Percentiles rank a stretch among this genome's conserved stretches.
phyloP scores from a whole-genome alignment of 2,113 vertebrate species.

The Brevimyrus niger region DNA sequence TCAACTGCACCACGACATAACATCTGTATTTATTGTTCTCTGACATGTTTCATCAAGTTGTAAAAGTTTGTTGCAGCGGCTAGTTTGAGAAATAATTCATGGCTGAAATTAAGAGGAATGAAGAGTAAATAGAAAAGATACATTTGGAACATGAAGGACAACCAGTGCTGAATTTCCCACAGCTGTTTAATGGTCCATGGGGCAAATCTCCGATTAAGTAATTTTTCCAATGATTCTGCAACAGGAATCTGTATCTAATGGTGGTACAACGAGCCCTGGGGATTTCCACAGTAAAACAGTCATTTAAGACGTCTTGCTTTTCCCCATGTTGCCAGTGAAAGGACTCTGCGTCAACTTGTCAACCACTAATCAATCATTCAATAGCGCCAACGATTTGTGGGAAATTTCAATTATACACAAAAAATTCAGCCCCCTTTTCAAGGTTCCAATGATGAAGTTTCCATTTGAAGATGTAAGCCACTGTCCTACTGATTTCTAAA shows the following conservation, averaged over 20 bases:
- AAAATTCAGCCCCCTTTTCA: not conserved
- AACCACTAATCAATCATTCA: not conserved
- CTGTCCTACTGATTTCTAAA: not conserved
- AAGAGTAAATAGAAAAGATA: constrained; percentile 1
- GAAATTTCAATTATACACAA: not conserved
- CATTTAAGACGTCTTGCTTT: not conserved
- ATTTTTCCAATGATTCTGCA: not conserved
- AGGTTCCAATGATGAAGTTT: not conserved
- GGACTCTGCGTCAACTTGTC: not conserved
- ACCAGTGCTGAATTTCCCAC: not conserved
- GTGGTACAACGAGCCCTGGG: not conserved
- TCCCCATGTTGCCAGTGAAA: not conserved
- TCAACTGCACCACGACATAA: not conserved
- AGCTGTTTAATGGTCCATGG: not conserved
- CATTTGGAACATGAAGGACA: constrained; percentile 8
- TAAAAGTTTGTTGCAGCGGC: constrained; percentile 36
- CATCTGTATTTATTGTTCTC: not conserved
- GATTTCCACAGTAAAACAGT: not conserved
- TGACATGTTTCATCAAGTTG: constrained; percentile 42
- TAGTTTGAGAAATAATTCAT: constrained; percentile 16
- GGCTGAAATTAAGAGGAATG: constrained; percentile 38
- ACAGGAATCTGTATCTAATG: not conserved
- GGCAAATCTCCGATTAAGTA: not conserved
- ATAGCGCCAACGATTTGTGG: not conserved
- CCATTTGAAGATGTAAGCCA: not conserved